Evolutionary conservation across 2,113 vertebrate genomes (phyloP).

Genomic region (Chunga burmeisteri): DNA sequence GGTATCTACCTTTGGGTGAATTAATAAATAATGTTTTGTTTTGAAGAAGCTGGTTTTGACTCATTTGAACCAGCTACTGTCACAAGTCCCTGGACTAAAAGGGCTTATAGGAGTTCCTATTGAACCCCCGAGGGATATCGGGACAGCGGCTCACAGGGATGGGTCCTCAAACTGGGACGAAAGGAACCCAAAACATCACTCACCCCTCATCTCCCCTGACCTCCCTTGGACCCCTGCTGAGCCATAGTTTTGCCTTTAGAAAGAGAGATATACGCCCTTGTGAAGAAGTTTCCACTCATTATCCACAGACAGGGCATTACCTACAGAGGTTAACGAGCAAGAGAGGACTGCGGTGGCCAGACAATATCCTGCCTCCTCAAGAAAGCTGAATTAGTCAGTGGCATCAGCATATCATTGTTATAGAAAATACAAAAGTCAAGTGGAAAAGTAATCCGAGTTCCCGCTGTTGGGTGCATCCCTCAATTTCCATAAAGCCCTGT

Average conservation of each 20-base stretch:
- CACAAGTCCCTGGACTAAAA: background rate
- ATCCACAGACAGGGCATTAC: background rate
- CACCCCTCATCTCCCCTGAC: background rate
- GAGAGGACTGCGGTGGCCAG: background rate
- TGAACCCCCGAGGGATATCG: rapidly evolving
- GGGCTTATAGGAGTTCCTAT: background rate
- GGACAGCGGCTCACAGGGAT: background rate
- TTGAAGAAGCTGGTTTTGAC: background rate
- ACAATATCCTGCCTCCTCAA: background rate
- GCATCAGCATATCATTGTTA: background rate
- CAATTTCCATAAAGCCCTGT: background rate
- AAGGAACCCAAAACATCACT: background rate
- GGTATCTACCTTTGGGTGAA: background rate
- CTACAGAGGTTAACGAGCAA: background rate
- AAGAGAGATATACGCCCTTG: background rate
- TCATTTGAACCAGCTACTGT: background rate
- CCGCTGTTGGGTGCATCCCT: background rate
- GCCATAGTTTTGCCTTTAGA: background rate
- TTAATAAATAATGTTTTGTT: background rate
- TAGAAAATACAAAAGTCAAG: background rate
- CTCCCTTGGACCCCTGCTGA: background rate
- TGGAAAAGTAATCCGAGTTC: background rate
- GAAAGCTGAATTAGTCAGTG: background rate
- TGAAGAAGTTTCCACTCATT: background rate
- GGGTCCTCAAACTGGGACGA: background rate